Conservation (phyloP, 1,140 invertebrate genomes). For the Bombus superbus region DNA sequence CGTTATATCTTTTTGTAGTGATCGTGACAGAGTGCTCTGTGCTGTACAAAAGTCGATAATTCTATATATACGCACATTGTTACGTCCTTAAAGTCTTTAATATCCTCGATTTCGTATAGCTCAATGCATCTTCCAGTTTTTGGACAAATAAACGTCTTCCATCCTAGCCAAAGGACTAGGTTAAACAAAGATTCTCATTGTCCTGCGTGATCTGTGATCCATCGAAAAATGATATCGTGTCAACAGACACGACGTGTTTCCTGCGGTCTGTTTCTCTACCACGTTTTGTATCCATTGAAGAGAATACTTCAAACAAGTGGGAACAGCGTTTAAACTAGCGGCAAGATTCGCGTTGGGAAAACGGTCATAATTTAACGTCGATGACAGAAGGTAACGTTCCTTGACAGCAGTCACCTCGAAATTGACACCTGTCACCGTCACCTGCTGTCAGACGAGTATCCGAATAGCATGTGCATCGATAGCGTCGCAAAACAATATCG, state of each 20-base stretch:
- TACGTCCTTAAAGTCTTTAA: too few species aligned
- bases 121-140: too few species aligned
- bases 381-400: slow-evolving; percentile 25
- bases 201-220: slow-evolving; percentile 4
- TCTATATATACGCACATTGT: too few species aligned
- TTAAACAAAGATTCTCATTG: background rate
- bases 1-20: too few species aligned
- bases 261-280: background rate
- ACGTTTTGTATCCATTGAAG: background rate
- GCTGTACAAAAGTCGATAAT: too few species aligned
- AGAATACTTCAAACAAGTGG: slow-evolving; percentile 7
- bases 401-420: slow-evolving; percentile 27
- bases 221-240: slow-evolving; percentile 33
- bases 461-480: slow-evolving; percentile 19
- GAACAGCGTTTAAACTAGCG: background rate
- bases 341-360: slow-evolving; percentile 3
- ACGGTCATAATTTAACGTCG: slow-evolving; percentile 18
- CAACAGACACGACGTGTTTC: background rate
- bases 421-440: slow-evolving; percentile 39
- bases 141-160: too few species aligned
- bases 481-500: slow-evolving; percentile 18
- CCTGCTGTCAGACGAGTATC: slow-evolving; percentile 19
- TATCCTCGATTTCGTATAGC: too few species aligned
- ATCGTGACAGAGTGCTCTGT: too few species aligned
- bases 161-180: background rate